Evolutionary conservation across 2,797 vertebrate species (phyloP).

Genomic region (Anguilla pacifica): DNA sequence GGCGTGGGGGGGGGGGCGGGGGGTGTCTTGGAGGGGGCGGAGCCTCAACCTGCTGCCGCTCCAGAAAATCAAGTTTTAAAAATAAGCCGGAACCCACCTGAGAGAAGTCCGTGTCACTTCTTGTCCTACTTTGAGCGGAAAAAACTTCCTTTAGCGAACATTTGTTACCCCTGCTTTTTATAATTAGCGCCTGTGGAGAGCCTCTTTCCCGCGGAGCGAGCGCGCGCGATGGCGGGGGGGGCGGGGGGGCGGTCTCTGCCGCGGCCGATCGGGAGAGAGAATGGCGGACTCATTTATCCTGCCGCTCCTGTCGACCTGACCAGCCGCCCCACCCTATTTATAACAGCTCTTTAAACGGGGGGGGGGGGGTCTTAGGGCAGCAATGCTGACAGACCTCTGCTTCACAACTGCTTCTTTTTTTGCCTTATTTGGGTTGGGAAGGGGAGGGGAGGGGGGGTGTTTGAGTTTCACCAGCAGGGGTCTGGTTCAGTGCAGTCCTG

Average conservation of each 20-base stretch:
- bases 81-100: conserved; percentile 77
- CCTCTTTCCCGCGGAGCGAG: conserved; percentile 38
- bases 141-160: conserved; percentile 58
- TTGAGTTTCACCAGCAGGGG: background rate
- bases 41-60: conserved; percentile 61
- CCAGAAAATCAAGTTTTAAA: conserved; percentile 75
- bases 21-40: conserved; percentile 57
- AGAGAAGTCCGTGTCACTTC: conserved; percentile 77
- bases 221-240: conserved; percentile 25
- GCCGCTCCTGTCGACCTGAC: conserved; percentile 33
- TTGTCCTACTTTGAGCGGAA: conserved; percentile 72
- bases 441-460: background rate
- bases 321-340: conserved; percentile 40
- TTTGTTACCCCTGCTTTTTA: conserved; percentile 55
- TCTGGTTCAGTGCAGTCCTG: background rate
- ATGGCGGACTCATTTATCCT: conserved; percentile 45
- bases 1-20: conserved; percentile 16
- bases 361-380: conserved; percentile 30
- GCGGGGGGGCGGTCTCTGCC: conserved; percentile 42
- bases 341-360: conserved; percentile 36
- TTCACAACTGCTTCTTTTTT: background rate
- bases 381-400: background rate
- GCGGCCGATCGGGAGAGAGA: conserved; percentile 34
- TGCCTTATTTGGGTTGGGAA: background rate
- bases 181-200: conserved; percentile 53